These are phyloP conservation scores for Eufriesea mexicana DNA, from an alignment of 1,140 invertebrate genomes.

Conservation along the genomic window DNA sequence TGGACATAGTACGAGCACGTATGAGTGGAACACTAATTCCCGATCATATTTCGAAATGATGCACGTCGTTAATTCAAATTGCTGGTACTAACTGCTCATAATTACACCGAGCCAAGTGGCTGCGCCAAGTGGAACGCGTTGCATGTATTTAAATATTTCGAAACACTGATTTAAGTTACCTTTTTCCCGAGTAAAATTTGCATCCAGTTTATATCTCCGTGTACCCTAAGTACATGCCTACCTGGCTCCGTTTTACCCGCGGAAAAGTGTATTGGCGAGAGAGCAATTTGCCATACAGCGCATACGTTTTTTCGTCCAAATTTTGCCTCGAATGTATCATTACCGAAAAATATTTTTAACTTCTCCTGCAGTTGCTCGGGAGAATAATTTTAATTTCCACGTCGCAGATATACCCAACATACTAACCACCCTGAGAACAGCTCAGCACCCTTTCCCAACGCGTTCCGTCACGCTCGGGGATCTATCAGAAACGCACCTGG, in stretches of 20 bases:
- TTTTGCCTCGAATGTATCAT: too few relatives aligned
- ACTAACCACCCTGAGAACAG: conserved; percentile 58
- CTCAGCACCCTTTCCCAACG: conserved; percentile 46
- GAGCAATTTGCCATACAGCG: not conserved
- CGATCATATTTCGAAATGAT: conserved; percentile 12
- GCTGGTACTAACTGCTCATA: conserved; percentile 35
- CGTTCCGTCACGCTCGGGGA: conserved; percentile 63
- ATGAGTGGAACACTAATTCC: conserved; percentile 20
- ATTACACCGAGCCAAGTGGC: conserved; percentile 25
- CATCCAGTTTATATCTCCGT: not conserved
- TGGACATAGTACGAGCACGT: not conserved
- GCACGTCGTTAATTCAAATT: conserved; percentile 9
- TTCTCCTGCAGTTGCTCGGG: too few relatives aligned
- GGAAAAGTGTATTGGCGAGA: not conserved
- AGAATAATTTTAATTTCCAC: too few relatives aligned
- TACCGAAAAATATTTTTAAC: too few relatives aligned
- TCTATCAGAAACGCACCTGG: conserved; percentile 73
- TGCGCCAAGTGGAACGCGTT: conserved; percentile 8
- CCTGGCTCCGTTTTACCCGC: not conserved
- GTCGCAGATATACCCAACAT: not conserved
- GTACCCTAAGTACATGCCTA: conserved; percentile 1
- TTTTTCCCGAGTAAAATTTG: not conserved
- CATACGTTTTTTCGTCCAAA: too few relatives aligned
- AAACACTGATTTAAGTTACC: not conserved
- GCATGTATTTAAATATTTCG: not conserved